These are phyloP conservation scores for Druon quercuslanigerum DNA, from an alignment of 1,140 invertebrate species.

Conservation along the genomic window DNA sequence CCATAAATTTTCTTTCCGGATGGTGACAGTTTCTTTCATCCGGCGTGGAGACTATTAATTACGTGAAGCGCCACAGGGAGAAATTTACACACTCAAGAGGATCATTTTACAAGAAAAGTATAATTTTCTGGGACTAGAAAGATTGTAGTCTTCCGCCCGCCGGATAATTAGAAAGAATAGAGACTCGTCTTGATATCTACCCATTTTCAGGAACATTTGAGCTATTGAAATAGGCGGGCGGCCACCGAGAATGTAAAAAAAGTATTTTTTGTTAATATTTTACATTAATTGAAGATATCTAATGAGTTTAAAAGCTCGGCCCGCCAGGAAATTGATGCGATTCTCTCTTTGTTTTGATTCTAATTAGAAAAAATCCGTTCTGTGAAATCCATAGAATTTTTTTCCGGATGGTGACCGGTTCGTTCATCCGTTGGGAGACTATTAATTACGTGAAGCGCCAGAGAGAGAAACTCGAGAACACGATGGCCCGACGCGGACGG, in stretches of 20 bases:
- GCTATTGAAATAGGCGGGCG: too few species aligned
- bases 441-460: constrained; percentile 68
- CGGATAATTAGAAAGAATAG: too few species aligned
- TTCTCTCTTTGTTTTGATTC: not conserved
- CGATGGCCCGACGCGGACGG: constrained; percentile 8
- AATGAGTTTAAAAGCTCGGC: too few species aligned
- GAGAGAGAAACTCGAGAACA: constrained; percentile 48
- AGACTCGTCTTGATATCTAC: too few species aligned
- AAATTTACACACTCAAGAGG: too few species aligned
- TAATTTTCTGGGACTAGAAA: too few species aligned
- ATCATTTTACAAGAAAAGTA: too few species aligned
- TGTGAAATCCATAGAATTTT: not conserved
- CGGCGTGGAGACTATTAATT: constrained; percentile 67
- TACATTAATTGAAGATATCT: too few species aligned
- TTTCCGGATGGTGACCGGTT: constrained; percentile 23
- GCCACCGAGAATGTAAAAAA: too few species aligned
- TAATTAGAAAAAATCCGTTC: not conserved
- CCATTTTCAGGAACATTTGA: too few species aligned
- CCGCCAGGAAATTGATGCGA: not conserved
- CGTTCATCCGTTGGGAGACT: constrained; percentile 54
- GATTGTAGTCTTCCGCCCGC: too few species aligned
- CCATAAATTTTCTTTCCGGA: not conserved
- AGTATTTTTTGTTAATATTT: too few species aligned
- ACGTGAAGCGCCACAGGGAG: constrained; percentile 60
- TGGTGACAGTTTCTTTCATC: constrained; percentile 38